phyloP scores from a whole-genome alignment of 2,888 invertebrate species.

The Platycheirus rosarum region DNA sequence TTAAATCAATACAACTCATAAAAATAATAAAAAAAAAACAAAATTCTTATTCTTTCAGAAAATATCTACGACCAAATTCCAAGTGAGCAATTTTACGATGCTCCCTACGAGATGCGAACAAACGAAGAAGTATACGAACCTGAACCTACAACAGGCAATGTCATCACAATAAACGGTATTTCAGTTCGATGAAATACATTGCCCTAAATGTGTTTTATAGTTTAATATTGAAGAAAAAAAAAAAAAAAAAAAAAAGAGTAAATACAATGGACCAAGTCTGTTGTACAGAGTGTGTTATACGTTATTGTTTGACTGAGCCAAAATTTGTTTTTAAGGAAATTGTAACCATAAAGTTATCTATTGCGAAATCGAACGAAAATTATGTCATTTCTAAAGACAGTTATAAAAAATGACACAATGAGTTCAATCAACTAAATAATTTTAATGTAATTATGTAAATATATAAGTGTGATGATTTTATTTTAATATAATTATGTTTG shows the following conservation, averaged over 20 bases:
- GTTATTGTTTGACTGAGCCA: slow-evolving; percentile 71
- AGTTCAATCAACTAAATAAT: neutral
- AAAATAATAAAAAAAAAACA: too few species aligned
- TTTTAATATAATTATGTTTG: slow-evolving; percentile 27
- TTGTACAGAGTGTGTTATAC: slow-evolving; percentile 47
- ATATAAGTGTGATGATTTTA: slow-evolving; percentile 54
- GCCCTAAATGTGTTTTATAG: slow-evolving; percentile 15
- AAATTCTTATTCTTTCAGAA: slow-evolving; percentile 78
- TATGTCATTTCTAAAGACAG: too few species aligned
- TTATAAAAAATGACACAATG: too few species aligned
- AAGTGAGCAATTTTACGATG: slow-evolving; percentile 89
- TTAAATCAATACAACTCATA: too few species aligned
- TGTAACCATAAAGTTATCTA: slow-evolving; percentile 54
- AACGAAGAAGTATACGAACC: slow-evolving; percentile 85
- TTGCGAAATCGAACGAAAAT: slow-evolving; percentile 1
- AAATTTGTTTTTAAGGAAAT: slow-evolving; percentile 63
- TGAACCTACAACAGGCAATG: slow-evolving; percentile 82
- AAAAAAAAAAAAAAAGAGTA: slow-evolving; percentile 28
- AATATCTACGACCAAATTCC: slow-evolving; percentile 86
- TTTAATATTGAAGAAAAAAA: too few species aligned
- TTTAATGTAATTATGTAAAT: slow-evolving; percentile 60
- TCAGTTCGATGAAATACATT: slow-evolving; percentile 87
- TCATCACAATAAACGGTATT: slow-evolving; percentile 94
- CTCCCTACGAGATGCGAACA: slow-evolving; percentile 87
- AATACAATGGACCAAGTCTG: slow-evolving; percentile 37